Evolutionary conservation across 1,140 invertebrate species (phyloP), one percentile per base, ranked within the genome.

Genomic region (Wiebesia pumilae): DNA sequence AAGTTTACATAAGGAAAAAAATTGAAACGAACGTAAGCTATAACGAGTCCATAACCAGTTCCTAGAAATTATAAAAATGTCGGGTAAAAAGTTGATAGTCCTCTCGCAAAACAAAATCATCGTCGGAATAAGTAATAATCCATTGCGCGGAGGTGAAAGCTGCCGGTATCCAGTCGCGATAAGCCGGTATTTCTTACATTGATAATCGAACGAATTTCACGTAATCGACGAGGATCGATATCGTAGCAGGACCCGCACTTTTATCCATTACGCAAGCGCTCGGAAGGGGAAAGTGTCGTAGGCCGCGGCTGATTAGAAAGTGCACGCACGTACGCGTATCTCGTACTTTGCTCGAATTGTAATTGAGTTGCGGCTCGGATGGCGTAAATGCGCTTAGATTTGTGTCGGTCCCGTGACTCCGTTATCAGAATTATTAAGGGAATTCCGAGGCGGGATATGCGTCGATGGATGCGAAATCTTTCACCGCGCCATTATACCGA

Each of bases 211-310:
- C 51, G 83, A 84, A 43, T 47, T 81, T 58, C 77, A 84, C 62
- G 67, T 79, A 87, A 84, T 87, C 81, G 3, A 35, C 71, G 54
- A 35, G 24, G 75, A 83, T 86, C 80, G 85, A 77, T 81, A 73
- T 86, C 67, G 21, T 30, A 24, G 3, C 35, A 19, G 75, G 24
- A 51, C n/a, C 19, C 9, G 27, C 14, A 40, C 38, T 83, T 38
- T 35, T 51, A 75, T 83, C 12, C 33, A 43, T 83, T 83, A 71
- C 82, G 35, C 69, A 83, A 83, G 30, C 67, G 67, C 40, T 62
- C 58, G 58, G 58, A 24, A 62, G 58, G 58, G 7, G 38, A 73
- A 35, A 35, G 58, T 73, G 40, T 83, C 67, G 47, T 33, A 9
- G 33, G 14, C 47, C 67, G 69, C 33, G 30, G 24, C 33, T 33